Percentiles rank a stretch among this genome's conserved stretches.
Conservation (phyloP, 2,888 invertebrate genomes). For the Callyntrura sp. region DNA sequence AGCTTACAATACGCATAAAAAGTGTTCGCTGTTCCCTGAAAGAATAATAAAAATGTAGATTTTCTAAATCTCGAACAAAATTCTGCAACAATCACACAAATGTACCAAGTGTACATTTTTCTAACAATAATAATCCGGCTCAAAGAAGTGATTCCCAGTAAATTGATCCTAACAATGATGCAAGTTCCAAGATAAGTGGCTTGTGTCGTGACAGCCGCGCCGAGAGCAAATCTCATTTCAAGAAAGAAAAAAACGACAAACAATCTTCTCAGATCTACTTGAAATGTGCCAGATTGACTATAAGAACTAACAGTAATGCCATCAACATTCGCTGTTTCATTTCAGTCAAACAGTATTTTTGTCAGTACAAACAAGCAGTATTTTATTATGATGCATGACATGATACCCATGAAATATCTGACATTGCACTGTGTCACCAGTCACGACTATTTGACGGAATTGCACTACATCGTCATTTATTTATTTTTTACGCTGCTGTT, state of each 20-base stretch:
- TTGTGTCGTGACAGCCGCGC: slow-evolving; percentile 16
- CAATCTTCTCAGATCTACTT: background rate
- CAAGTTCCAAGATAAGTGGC: background rate
- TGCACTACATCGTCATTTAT: slow-evolving; percentile 16
- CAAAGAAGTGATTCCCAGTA: background rate
- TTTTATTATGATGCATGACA: slow-evolving; percentile 23
- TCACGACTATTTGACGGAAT: background rate
- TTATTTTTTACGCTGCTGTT: slow-evolving; percentile 32
- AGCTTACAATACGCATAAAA: too few relatives aligned
- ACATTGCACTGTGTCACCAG: too few relatives aligned
- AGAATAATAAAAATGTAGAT: background rate
- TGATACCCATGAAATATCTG: too few relatives aligned
- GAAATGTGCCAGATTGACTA: slow-evolving; percentile 25
- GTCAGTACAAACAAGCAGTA: background rate
- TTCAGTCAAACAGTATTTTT: background rate
- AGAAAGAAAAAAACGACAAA: background rate
- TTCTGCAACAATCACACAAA: background rate
- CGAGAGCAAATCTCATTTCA: slow-evolving; percentile 26
- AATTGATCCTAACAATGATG: slow-evolving; percentile 12
- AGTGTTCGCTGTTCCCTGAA: background rate
- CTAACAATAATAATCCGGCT: background rate
- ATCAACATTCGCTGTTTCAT: slow-evolving; percentile 5
- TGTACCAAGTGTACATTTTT: background rate
- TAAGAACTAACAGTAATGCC: background rate
- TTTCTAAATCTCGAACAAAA: too few relatives aligned